Evolutionary conservation across 2,113 vertebrate species (phyloP), one percentile per base, ranked within the genome.

Genomic region (Serinus canaria): DNA sequence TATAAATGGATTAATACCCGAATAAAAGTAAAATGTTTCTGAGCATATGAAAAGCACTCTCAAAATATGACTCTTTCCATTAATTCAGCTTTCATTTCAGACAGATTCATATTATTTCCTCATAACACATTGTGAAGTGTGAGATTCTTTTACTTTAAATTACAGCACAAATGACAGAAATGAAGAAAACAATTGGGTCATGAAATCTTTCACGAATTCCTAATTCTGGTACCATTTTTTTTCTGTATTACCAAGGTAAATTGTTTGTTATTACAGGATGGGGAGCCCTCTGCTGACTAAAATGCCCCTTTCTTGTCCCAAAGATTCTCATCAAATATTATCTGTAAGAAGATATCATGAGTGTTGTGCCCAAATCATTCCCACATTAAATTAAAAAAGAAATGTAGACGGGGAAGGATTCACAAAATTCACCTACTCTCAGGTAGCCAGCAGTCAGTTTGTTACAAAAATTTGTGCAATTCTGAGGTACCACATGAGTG

Each of bases 251-350:
- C 22, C 17, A 66, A 46, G 55, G 20, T 75, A 28, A 19, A 10
- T 5, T 1, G 13, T 28, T 87, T 41, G 64, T 79, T 84, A 17
- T 72, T 46, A 83, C 18, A 88, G 85, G 50, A 53, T 50, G 16
- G 78, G 55, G 79, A 77, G 88, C 94, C 94, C 94, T 94, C 94
- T 97, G 47, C 87, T 94, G 96, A 92, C 60, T n/a, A 66, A 87
- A 94, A 22, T 0, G 13, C 3, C 15, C 49, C 64, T 91, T 74
- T 83, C 86, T 60, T n/a, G 8, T 82, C 17, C 18, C 23, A 88
- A 44, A 15, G 24, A 85, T 37, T 72, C 35, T 86, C n/a, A 30
- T 23, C 9, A 47, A n/a, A 23, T 46, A 15, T 2, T 0, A 3
- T 5, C 53, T 78, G 18, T 22, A 67, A 83, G 60, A 1, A 20